Evolutionary conservation across 2,888 invertebrate species (phyloP), one percentile per base, ranked within the genome.

Genomic region (Athalia circularis): DNA sequence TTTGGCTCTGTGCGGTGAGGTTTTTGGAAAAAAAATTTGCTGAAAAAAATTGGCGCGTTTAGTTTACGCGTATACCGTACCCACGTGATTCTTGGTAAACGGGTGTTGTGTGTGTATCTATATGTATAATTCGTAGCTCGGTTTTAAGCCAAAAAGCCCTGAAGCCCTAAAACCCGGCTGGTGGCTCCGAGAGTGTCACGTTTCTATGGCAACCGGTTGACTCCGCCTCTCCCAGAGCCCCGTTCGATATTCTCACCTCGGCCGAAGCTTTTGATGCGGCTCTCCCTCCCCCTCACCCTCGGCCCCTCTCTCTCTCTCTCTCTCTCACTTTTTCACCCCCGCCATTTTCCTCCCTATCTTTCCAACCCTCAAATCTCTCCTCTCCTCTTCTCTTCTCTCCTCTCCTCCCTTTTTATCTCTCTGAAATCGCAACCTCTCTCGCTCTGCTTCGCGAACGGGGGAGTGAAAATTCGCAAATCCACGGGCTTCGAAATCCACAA

Each of bases 141-240:
- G n/a, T 75, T 65, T 65, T 59, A 77, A 77, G 85, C 86, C 81
- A 74, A 83, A 86, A 87, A 88, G 86, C 88, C 86, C 84, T 86
- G 85, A 86, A 86, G 86, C 85, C 82, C 84, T 85, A 87, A 88
- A 88, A 61, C 62, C 61, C 70, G 70, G 70, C 15, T 70, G 59
- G 64, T 64, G 78, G 78, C 47, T 62, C 65, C 74, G 88, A 87
- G 87, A 88, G 89, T 88, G 89, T 88, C 89, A 87, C 87, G 89
- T 89, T 86, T 81, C 89, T 88, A 88, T 89, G 85, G 88, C 85
- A 89, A 89, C 89, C 83, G 84, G 85, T 85, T 85, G 86, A 89
- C 89, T 89, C 89, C 89, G 88, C 89, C 89, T 87, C 87, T 86
- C 7, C 62, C 29, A 85, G 84, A 84, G 85, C 86, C 83, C 85